Evolutionary conservation across 2,888 invertebrate species (phyloP).

Genomic region (Hirtodrosophila confusa): DNA sequence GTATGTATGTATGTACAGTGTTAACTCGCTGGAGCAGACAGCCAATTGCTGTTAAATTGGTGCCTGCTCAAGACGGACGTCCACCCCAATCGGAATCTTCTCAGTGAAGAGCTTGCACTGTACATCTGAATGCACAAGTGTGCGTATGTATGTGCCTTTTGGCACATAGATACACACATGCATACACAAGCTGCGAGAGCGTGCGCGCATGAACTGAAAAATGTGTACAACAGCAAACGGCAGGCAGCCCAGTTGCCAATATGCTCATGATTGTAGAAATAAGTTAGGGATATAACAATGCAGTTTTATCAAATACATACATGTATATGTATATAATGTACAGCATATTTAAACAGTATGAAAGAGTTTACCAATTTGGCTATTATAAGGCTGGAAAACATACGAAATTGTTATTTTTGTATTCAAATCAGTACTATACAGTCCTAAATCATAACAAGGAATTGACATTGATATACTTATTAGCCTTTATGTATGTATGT

Average conservation of each 20-base stretch:
- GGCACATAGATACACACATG: slow-evolving; percentile 7
- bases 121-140: slow-evolving; percentile 27
- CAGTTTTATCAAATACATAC: too few relatives aligned
- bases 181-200: slow-evolving; percentile 30
- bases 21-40: slow-evolving; percentile 10
- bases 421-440: too few relatives aligned
- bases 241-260: slow-evolving; percentile 46
- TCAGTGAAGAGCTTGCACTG: slow-evolving; percentile 29
- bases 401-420: too few relatives aligned
- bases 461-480: too few relatives aligned
- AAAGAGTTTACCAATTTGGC: too few relatives aligned
- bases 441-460: too few relatives aligned
- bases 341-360: too few relatives aligned
- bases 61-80: slow-evolving; percentile 3
- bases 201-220: slow-evolving; percentile 59
- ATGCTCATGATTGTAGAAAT: too few relatives aligned
- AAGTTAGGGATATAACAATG: too few relatives aligned
- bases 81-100: slow-evolving; percentile 18
- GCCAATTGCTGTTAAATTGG: not conserved
- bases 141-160: not conserved
- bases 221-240: slow-evolving; percentile 57
- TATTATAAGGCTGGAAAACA: too few relatives aligned
- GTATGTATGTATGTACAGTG: slow-evolving; percentile 27
- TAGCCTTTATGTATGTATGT: too few relatives aligned
- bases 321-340: too few relatives aligned